phyloP scores from a whole-genome alignment of 2,888 invertebrate species.

The Campopleginae sp. region DNA sequence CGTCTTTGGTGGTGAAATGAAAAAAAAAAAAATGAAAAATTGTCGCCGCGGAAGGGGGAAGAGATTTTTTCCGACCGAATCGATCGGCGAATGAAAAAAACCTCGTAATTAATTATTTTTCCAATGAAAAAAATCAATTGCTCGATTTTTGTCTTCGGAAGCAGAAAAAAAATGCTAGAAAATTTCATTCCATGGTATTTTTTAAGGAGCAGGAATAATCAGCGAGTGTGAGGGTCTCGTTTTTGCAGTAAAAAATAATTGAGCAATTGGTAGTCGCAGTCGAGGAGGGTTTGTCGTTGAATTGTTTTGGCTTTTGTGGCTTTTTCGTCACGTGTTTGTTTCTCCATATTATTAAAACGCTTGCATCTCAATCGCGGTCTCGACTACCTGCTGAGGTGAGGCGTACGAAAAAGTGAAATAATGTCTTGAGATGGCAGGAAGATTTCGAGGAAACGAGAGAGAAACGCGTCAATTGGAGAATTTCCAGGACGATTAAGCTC shows the following conservation, averaged over 20 bases:
- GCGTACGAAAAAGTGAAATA: not conserved
- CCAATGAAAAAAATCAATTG: no score
- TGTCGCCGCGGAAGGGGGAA: no score
- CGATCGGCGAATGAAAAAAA: no score
- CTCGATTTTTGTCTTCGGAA: no score
- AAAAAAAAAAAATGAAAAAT: no score
- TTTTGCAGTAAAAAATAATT: slow-evolving; percentile 49
- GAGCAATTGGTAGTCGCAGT: slow-evolving; percentile 64
- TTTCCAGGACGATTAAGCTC: slow-evolving; percentile 40
- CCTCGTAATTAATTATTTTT: no score
- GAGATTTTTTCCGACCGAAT: no score
- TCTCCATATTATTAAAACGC: not conserved
- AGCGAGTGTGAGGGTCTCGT: not conserved
- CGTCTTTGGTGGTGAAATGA: no score
- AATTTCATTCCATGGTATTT: no score
- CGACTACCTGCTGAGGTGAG: slow-evolving; percentile 55
- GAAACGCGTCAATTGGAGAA: slow-evolving; percentile 30
- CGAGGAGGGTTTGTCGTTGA: slow-evolving; percentile 53
- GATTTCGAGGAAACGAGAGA: slow-evolving; percentile 46
- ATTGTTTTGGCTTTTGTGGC: slow-evolving; percentile 24
- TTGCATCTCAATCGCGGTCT: slow-evolving; percentile 18
- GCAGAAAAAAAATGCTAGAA: no score
- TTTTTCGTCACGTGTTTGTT: not conserved
- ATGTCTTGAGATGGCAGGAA: slow-evolving; percentile 36
- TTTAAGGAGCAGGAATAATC: not conserved